Percentiles rank a stretch among this genome's conserved stretches.
Evolutionary conservation across 2,113 vertebrate species (phyloP).

Genomic region (Myiagra hebetior): DNA sequence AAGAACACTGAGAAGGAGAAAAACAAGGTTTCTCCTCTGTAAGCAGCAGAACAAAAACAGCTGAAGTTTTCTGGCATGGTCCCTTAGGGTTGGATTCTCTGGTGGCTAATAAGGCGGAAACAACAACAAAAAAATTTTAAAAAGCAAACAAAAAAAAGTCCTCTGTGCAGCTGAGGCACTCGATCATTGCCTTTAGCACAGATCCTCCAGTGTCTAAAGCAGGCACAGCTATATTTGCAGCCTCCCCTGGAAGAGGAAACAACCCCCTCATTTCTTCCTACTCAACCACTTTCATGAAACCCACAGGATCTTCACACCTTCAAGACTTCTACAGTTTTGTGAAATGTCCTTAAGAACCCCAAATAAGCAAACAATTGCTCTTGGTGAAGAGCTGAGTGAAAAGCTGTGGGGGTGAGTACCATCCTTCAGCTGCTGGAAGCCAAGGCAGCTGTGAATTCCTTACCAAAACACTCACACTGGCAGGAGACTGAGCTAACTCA

Average conservation of each 20-base stretch:
- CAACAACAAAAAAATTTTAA: neutral
- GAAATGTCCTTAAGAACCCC: neutral
- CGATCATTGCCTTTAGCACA: rapidly evolving
- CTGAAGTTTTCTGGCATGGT: neutral
- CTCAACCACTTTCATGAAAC: neutral
- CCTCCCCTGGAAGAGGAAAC: neutral
- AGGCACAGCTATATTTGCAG: neutral
- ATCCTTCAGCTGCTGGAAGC: neutral
- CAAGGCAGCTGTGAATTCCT: neutral
- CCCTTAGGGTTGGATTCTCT: neutral
- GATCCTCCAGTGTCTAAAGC: neutral
- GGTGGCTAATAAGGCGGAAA: neutral
- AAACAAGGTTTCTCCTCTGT: neutral
- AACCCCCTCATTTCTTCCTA: neutral
- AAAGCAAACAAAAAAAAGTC: neutral
- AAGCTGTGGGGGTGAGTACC: neutral
- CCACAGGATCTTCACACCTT: neutral
- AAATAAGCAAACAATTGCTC: neutral
- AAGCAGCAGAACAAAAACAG: neutral
- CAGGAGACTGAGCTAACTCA: neutral
- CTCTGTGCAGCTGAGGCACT: neutral
- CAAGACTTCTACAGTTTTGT: neutral
- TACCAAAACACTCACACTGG: neutral
- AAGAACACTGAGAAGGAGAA: neutral
- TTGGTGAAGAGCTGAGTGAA: neutral